Evolutionary conservation across 1,140 invertebrate species (phyloP).

Genomic region (Nephila pilipes): DNA sequence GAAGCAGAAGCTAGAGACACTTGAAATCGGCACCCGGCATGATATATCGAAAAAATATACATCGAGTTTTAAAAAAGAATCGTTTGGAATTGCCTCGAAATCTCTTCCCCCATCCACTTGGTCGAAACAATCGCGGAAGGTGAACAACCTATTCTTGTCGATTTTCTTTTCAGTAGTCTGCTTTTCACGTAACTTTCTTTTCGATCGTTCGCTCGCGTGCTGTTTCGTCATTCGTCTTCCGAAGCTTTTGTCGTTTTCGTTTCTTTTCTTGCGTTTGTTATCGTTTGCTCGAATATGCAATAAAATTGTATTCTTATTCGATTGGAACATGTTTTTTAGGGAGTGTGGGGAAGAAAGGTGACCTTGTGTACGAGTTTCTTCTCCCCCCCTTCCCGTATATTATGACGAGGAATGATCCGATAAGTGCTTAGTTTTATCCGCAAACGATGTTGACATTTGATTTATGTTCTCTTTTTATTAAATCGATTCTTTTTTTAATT

Average conservation of each 20-base stretch:
- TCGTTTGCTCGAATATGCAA: conserved; percentile 27
- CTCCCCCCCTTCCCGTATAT: not conserved
- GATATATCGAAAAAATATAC: conserved; percentile 11
- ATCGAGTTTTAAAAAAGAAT: not conserved
- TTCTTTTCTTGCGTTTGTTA: conserved; percentile 20
- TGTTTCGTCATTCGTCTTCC: conserved; percentile 13
- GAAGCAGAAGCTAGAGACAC: not conserved
- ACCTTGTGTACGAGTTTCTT: not conserved
- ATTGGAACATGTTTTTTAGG: not conserved
- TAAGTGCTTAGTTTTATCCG: not conserved
- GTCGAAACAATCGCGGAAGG: conserved; percentile 2
- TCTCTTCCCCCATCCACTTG: not conserved
- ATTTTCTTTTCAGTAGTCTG: conserved; percentile 25
- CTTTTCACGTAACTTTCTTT: conserved; percentile 14
- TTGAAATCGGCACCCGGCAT: not conserved
- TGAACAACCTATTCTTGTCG: conserved; percentile 34
- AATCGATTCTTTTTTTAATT: not conserved
- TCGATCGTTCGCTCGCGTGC: conserved; percentile 24
- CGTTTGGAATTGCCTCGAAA: not conserved
- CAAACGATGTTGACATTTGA: not conserved
- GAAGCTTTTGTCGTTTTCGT: not conserved
- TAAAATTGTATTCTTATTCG: conserved; percentile 39
- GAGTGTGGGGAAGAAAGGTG: conserved; percentile 2
- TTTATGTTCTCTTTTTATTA: conserved; percentile 15
- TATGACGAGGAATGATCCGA: not conserved